Conservation (phyloP, 2,113 vertebrate species). For the Rattus rattus region DNA sequence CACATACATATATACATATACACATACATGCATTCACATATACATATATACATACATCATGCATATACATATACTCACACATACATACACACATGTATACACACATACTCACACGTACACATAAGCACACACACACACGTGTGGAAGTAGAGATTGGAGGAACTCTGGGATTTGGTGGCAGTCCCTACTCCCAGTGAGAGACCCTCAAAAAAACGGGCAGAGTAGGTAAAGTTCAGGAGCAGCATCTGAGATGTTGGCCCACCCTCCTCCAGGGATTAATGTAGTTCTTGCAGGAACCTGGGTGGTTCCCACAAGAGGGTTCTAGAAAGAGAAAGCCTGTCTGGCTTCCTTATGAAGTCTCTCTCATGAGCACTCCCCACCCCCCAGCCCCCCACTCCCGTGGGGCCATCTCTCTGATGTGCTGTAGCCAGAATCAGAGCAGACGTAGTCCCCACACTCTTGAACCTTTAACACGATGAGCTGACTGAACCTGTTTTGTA, state of each 20-base stretch:
- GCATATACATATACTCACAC: too few species aligned
- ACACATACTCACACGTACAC: too few species aligned
- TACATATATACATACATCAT: too few species aligned
- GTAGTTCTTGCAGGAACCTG: not conserved
- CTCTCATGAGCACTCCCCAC: too few species aligned
- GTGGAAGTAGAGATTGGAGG: not conserved
- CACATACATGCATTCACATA: too few species aligned
- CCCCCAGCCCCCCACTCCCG: not conserved
- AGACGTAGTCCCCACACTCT: not conserved
- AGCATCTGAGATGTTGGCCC: not conserved
- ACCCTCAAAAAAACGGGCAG: not conserved
- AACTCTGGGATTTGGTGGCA: not conserved
- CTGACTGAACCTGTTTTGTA: not conserved
- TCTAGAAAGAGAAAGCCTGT: not conserved
- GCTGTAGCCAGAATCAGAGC: not conserved
- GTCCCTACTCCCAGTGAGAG: not conserved
- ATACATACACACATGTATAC: too few species aligned
- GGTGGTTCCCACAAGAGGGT: not conserved
- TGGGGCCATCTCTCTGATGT: not conserved
- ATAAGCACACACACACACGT: too few species aligned
- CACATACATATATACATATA: too few species aligned
- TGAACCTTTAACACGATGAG: not conserved
- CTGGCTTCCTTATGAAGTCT: not conserved
- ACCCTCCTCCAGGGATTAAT: not conserved
- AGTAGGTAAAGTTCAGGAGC: not conserved